phyloP scores from a whole-genome alignment of 2,888 invertebrate species.

The Agrypnus murinus region DNA sequence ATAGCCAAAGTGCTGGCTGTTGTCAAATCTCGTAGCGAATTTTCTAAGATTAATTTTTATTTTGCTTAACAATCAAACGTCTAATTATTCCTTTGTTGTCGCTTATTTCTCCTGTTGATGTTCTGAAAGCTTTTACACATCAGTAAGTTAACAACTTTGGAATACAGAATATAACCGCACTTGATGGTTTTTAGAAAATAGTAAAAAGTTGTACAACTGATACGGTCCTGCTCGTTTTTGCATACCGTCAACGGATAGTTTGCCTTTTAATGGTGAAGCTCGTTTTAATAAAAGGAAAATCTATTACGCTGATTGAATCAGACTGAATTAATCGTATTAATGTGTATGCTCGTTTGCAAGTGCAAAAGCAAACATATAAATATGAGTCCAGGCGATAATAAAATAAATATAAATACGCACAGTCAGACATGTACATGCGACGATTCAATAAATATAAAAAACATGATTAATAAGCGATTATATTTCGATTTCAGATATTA shows the following conservation, averaged over 20 bases:
- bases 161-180: no score
- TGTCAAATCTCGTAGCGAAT: slow-evolving; percentile 4
- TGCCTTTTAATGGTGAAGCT: slow-evolving; percentile 1
- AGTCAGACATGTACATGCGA: slow-evolving; percentile 59
- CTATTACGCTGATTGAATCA: slow-evolving; percentile 39
- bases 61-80: no score
- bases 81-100: no score
- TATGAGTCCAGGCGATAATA: slow-evolving; percentile 56
- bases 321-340: slow-evolving; percentile 40
- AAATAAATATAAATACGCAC: slow-evolving; percentile 60
- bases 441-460: slow-evolving; percentile 59
- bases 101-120: no score
- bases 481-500: slow-evolving; percentile 57
- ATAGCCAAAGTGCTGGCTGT: background rate
- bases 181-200: no score
- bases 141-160: background rate
- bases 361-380: slow-evolving; percentile 56
- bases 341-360: slow-evolving; percentile 47
- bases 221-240: no score
- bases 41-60: background rate
- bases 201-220: no score
- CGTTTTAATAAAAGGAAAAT: slow-evolving; percentile 24
- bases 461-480: slow-evolving; percentile 60
- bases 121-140: background rate
- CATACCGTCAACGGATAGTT: no score